A percentile compares a stretch with the other conserved stretches of the same genome.
Evolutionary conservation across 2,888 invertebrate species (phyloP).

Genomic region (Melanotus villosus): DNA sequence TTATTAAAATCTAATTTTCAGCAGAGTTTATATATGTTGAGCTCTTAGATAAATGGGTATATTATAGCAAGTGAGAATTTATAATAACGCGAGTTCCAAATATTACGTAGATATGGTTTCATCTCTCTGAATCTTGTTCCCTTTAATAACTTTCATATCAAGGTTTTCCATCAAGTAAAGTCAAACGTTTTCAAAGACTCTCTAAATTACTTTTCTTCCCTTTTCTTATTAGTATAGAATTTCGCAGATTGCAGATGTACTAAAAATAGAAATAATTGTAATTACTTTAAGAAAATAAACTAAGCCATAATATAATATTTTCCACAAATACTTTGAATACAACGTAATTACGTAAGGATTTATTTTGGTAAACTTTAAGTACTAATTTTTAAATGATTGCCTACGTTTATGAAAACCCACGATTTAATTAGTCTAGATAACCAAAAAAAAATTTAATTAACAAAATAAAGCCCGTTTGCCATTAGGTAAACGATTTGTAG

Average conservation of each 20-base stretch:
- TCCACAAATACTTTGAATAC: too few relatives aligned
- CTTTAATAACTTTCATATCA: slow-evolving; percentile 15
- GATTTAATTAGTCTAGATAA: too few relatives aligned
- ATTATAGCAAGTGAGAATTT: not conserved
- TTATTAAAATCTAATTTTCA: too few relatives aligned
- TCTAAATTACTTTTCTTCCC: slow-evolving; percentile 4
- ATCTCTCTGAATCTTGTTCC: slow-evolving; percentile 8
- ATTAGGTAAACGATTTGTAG: too few relatives aligned
- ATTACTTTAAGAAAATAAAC: not conserved
- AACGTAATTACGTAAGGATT: too few relatives aligned
- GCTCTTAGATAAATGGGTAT: not conserved
- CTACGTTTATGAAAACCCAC: too few relatives aligned
- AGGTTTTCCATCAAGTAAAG: slow-evolving; percentile 12
- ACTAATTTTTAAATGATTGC: too few relatives aligned
- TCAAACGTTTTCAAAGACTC: slow-evolving; percentile 3
- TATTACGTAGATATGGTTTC: not conserved
- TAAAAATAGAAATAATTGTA: slow-evolving; percentile 14
- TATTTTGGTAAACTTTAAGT: too few relatives aligned
- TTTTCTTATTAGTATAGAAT: slow-evolving; percentile 13
- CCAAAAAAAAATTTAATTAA: too few relatives aligned
- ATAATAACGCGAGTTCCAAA: not conserved
- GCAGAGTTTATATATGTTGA: too few relatives aligned
- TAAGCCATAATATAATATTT: too few relatives aligned
- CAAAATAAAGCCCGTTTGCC: too few relatives aligned
- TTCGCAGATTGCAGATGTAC: slow-evolving; percentile 3